A percentile compares a stretch with the other conserved stretches of the same genome.
Evolutionary conservation across 1,140 invertebrate genomes (phyloP).

Genomic region (Drosophila albomicans): DNA sequence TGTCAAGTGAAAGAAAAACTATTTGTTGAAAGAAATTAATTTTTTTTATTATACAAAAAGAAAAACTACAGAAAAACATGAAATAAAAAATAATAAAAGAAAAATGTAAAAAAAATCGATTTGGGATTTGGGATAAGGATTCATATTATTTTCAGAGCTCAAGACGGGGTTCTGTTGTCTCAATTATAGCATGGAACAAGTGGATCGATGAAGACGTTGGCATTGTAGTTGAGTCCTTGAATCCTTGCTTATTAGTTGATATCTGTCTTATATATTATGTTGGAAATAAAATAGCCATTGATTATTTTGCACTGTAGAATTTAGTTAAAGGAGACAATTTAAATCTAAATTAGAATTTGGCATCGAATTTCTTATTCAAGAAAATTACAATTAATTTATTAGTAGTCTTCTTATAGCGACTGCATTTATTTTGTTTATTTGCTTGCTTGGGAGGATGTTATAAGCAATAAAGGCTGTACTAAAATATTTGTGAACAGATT

Average conservation of each 20-base stretch:
- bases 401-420: too few relatives aligned
- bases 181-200: too few relatives aligned
- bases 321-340: background rate
- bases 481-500: background rate
- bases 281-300: too few relatives aligned
- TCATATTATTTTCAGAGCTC: background rate
- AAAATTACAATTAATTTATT: background rate
- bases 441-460: too few relatives aligned
- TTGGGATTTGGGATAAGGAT: background rate
- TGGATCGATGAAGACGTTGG: too few relatives aligned
- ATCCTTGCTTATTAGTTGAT: too few relatives aligned
- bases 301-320: background rate
- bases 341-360: background rate
- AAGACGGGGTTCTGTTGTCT: too few relatives aligned
- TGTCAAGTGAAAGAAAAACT: slow-evolving; percentile 74
- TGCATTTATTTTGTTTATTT: too few relatives aligned
- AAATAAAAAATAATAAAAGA: slow-evolving; percentile 68
- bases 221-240: too few relatives aligned
- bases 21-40: slow-evolving; percentile 80
- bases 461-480: too few relatives aligned
- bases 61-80: slow-evolving; percentile 62
- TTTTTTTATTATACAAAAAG: slow-evolving; percentile 78
- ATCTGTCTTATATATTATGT: too few relatives aligned
- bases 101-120: slow-evolving; percentile 45
- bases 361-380: background rate